Conservation (phyloP, 2,888 invertebrate genomes). For the Priocnemis perturbator region DNA sequence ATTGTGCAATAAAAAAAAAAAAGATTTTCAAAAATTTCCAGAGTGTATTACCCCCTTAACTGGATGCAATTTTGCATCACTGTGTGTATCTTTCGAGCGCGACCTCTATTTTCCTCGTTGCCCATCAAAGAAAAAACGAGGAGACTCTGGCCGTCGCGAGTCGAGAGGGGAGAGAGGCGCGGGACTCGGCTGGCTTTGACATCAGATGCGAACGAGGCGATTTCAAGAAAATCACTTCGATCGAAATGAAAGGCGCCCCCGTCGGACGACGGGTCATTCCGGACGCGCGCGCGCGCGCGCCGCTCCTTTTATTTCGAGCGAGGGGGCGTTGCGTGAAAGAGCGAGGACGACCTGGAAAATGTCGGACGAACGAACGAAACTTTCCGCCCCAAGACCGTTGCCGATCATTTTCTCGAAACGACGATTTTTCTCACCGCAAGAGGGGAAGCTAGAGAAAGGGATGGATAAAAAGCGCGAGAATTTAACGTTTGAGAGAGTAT, state of each 20-base stretch:
- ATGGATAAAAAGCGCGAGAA: neutral
- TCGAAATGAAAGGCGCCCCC: slow-evolving; percentile 13
- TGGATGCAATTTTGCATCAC: slow-evolving; percentile 45
- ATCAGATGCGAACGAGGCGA: slow-evolving; percentile 7
- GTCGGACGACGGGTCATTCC: too few relatives aligned
- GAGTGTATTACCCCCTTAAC: too few relatives aligned
- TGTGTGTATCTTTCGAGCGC: slow-evolving; percentile 29
- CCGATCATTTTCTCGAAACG: neutral
- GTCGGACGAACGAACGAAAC: too few relatives aligned
- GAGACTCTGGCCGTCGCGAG: neutral
- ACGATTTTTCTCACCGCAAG: too few relatives aligned
- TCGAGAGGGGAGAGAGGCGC: too few relatives aligned
- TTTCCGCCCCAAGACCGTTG: too few relatives aligned
- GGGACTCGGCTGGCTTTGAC: slow-evolving; percentile 20
- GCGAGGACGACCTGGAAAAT: too few relatives aligned
- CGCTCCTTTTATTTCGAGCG: too few relatives aligned
- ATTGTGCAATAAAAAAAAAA: too few relatives aligned
- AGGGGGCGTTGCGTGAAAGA: too few relatives aligned
- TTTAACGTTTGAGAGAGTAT: neutral
- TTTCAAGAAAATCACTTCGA: slow-evolving; percentile 36
- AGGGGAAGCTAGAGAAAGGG: neutral
- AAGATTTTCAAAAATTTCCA: too few relatives aligned
- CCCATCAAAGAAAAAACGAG: slow-evolving; percentile 39
- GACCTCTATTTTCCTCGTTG: slow-evolving; percentile 44
- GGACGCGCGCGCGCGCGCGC: too few relatives aligned